Percentiles rank a stretch among this genome's conserved stretches.
Conservation (phyloP, 2,888 invertebrate genomes). For the Ectobius pallidus region DNA sequence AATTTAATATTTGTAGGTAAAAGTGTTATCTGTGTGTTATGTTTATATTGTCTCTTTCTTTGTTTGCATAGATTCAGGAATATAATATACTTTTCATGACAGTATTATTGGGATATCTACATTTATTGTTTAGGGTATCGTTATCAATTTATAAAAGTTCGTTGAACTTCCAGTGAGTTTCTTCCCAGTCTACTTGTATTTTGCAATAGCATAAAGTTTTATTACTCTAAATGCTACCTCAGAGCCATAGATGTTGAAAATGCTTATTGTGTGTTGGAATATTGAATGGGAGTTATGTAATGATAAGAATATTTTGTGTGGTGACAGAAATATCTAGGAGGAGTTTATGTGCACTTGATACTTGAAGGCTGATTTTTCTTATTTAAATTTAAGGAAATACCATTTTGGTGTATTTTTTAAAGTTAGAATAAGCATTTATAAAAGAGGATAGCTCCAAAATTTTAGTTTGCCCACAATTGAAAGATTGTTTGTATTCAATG, state of each 20-base stretch:
- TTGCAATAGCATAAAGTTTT: not conserved
- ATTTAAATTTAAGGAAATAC: not conserved
- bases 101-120: no score
- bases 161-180: no score
- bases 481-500: not conserved
- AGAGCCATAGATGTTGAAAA: not conserved
- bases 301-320: not conserved
- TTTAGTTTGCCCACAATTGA: not conserved
- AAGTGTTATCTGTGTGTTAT: no score
- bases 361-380: not conserved
- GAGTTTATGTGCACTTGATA: not conserved
- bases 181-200: not conserved
- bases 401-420: not conserved
- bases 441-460: not conserved
- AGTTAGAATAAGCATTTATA: not conserved
- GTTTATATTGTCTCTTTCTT: no score
- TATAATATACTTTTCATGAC: no score
- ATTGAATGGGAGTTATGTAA: not conserved
- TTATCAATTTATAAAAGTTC: no score
- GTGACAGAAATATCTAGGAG: not conserved
- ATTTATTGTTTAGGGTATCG: no score
- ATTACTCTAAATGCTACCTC: slow-evolving; percentile 6
- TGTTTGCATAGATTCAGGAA: no score
- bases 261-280: not conserved
- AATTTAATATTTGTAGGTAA: no score